Evolutionary conservation across 2,113 vertebrate genomes (phyloP).

Genomic region (Solea solea): DNA sequence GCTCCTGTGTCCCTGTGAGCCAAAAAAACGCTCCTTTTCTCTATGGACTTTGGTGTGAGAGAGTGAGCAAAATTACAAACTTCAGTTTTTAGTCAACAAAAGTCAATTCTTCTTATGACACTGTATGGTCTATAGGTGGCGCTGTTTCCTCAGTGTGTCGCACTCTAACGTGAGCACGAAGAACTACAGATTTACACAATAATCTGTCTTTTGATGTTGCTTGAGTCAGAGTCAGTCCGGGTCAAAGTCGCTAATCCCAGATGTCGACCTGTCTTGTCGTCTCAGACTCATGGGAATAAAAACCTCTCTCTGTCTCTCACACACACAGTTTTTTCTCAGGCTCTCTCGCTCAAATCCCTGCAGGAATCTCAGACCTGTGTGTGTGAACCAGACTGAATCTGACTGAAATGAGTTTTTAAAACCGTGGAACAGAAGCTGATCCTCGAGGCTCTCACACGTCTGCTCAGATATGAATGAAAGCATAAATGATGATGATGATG

Average conservation of each 20-base stretch:
- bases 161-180: no score
- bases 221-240: neutral
- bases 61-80: neutral
- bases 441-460: neutral
- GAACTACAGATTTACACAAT: no score
- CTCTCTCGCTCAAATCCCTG: slow-evolving; percentile 68
- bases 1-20: neutral
- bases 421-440: neutral
- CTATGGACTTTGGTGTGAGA: neutral
- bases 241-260: slow-evolving; percentile 52
- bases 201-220: no score
- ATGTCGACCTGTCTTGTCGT: slow-evolving; percentile 48
- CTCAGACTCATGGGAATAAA: slow-evolving; percentile 52
- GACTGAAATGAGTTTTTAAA: slow-evolving; percentile 35
- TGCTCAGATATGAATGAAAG: no score
- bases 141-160: no score
- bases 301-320: neutral
- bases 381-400: slow-evolving; percentile 59
- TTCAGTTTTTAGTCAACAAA: no score
- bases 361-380: slow-evolving; percentile 74
- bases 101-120: no score
- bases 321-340: slow-evolving; percentile 34
- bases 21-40: slow-evolving; percentile 16
- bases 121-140: no score
- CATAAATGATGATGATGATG: no score